Evolutionary conservation across 2,888 invertebrate genomes (phyloP).

Genomic region (Sisyra terminalis): DNA sequence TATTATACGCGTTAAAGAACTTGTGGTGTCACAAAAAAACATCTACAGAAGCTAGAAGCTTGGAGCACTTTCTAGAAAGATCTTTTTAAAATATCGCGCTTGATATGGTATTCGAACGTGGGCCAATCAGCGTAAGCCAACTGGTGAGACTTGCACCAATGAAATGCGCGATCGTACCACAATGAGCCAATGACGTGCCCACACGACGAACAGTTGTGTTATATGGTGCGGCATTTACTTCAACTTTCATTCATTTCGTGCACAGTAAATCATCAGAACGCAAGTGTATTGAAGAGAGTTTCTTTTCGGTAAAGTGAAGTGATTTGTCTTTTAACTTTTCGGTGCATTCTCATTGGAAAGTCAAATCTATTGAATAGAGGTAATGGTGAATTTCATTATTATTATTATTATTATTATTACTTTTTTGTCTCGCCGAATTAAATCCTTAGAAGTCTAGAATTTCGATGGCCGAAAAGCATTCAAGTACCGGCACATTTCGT

Average conservation of each 20-base stretch:
- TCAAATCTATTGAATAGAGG: no score
- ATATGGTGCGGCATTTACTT: slow-evolving; percentile 29
- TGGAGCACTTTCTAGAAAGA: no score
- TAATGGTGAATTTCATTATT: no score
- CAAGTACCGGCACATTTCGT: not conserved
- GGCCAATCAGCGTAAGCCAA: slow-evolving; percentile 47
- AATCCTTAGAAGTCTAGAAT: no score
- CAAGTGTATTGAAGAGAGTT: slow-evolving; percentile 18
- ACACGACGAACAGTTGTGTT: slow-evolving; percentile 45
- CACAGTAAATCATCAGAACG: slow-evolving; percentile 11
- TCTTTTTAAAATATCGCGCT: slow-evolving; percentile 6
- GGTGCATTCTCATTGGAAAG: not conserved
- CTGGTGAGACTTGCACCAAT: slow-evolving; percentile 35
- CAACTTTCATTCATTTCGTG: slow-evolving; percentile 29
- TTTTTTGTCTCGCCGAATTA: no score
- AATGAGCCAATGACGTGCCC: slow-evolving; percentile 31
- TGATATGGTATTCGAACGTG: slow-evolving; percentile 32
- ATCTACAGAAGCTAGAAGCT: no score
- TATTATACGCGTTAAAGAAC: no score
- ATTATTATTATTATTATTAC: no score
- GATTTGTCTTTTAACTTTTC: not conserved
- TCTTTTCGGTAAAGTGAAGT: not conserved
- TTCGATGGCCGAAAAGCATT: no score
- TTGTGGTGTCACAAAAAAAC: no score
- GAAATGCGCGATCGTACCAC: slow-evolving; percentile 22